Conservation (phyloP, 1,140 invertebrate species). For the Trichonephila clavipes region DNA sequence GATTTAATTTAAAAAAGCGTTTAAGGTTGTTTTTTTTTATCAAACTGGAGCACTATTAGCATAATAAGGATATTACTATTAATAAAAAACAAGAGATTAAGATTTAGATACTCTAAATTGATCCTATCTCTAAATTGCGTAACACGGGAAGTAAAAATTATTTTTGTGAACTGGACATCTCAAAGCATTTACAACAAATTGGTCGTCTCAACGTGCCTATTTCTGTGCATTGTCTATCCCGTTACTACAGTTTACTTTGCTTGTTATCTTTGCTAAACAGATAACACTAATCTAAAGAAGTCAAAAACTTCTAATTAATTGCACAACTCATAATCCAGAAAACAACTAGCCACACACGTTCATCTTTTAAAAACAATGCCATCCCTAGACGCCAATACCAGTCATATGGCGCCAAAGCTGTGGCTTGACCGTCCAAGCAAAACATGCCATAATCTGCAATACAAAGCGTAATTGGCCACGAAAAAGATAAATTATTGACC, state of each 20-base stretch:
- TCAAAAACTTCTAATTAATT: background rate
- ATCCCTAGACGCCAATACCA: background rate
- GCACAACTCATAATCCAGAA: background rate
- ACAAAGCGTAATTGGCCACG: constrained; percentile 69
- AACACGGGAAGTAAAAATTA: too few relatives aligned
- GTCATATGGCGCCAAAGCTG: constrained; percentile 20
- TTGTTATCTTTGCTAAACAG: background rate
- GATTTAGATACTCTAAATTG: too few relatives aligned
- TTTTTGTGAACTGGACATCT: too few relatives aligned
- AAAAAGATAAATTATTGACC: constrained; percentile 68
- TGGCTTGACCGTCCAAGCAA: constrained; percentile 26
- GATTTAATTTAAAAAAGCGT: too few relatives aligned
- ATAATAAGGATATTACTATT: too few relatives aligned
- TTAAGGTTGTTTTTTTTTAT: too few relatives aligned
- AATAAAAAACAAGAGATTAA: too few relatives aligned
- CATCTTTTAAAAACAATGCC: background rate
- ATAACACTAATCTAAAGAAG: background rate
- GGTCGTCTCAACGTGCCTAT: too few relatives aligned
- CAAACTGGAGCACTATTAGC: too few relatives aligned
- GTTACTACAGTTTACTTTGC: background rate
- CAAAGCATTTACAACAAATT: too few relatives aligned
- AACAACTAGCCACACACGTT: background rate
- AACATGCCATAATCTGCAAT: constrained; percentile 24
- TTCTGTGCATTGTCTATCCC: background rate
- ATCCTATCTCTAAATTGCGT: too few relatives aligned